Base-by-base conservation (phyloP, 2,888 invertebrate species). In the Protonemura montana region DNA sequence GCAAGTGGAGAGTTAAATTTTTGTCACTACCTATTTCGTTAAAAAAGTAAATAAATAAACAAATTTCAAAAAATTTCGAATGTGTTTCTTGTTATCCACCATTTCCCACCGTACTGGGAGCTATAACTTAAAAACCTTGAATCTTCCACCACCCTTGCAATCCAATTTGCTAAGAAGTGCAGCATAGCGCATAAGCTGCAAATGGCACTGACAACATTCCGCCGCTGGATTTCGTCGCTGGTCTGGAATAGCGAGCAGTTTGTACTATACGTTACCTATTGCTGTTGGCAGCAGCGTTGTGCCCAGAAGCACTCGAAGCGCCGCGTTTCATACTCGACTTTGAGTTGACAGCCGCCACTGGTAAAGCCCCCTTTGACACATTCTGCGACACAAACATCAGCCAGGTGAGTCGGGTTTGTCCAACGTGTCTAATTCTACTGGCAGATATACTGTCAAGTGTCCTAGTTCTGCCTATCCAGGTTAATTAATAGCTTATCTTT, bases 321-420 rank as follows among this genome's bases (percentile, higher is more conserved):
- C 88, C 87, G 76, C 88, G 85, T 78, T 88, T 88, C 13, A 59
- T 76, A 59, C 59, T 76, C 10, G 81, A 30, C 81, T 87, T 86
- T n/a, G 13, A 27, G 28, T 26, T 27, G 30, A 27, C 30, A n/a
- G 29, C 28, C 29, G 35, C 59, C 21, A n/a, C 30, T 30, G 87
- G 86, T 25, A 87, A 82, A 10, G 81, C 30, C 21, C 85, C 78
- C 78, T 85, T 87, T 5, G 87, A 85, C 80, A 85, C n/a, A 77
- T 86, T 87, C 87, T 87, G 85, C 29, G 13, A 81, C 10, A 5
- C 26, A 26, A 78, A 27, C 13, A 25, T 28, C 35, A 35, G 35
- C 27, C 27, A 21, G 1, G 21, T 21, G 7, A 59, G 21, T 59
- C 41, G 13, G 21, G n/a, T 28, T 10, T 6, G 3, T 78, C n/a